Base-by-base conservation (phyloP, 2,113 vertebrate species). In the Maccullochella peelii region DNA sequence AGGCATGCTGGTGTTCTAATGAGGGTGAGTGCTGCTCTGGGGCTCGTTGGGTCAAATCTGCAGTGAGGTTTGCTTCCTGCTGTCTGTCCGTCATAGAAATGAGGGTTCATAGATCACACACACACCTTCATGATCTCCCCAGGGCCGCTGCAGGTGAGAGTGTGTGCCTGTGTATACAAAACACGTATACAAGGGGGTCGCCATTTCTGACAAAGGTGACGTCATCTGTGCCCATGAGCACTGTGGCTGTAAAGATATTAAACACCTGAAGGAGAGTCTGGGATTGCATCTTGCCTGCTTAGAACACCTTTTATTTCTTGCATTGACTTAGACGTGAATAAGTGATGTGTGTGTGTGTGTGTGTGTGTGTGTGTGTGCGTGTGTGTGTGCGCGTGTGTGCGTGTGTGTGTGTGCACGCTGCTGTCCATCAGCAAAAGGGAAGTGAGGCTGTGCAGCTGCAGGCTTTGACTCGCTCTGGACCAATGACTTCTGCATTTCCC, bases 401-500 rank as follows among this genome's bases (percentile, higher is more conserved):
- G 42, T 67, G 72, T 2, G 30, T 30, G 74, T 62, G 66, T 66
- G 36, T 52, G 38, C 33, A 67, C 5, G 18, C 25, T 57, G 65
- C 27, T 73, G 69, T 16, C 80, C 63, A 61, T 75, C 77, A 59
- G 70, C 49, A 49, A 75, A 79, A 73, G 44, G 67, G 79, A 87
- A 92, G 87, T 83, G 50, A 82, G 18, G 67, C 62, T 20, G 75
- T 25, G 55, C 58, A 36, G 62, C 75, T 62, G 59, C 18, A 6
- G 79, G 50, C 61, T 82, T 79, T 81, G 76, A 81, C 66, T 83
- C 38, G 30, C 40, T 58, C 14, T 71, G 81, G 82, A 86, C 80
- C 70, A 80, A 88, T 79, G 59, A 86, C 88, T 89, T 79, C 77
- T 86, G 52, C 80, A 81, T 85, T 80, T 54, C 62, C 58, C n/a